Base-by-base conservation (phyloP, 2,888 invertebrate genomes). In the Drosophila lutescens region DNA sequence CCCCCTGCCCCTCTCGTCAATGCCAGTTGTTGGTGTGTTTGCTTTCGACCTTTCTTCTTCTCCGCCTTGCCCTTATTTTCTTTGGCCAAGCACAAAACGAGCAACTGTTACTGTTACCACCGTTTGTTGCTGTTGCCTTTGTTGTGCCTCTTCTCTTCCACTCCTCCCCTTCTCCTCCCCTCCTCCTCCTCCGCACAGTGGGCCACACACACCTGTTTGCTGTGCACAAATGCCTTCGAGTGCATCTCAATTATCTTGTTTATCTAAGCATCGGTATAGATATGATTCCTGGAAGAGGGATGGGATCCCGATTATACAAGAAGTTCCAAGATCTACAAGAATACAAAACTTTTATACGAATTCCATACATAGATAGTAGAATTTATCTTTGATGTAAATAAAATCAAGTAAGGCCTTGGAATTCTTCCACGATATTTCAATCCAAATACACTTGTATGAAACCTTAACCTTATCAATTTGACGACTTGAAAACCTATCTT, bases 31-130 rank as follows among this genome's bases (percentile, higher is more conserved):
- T 53, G 38, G 15, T 72, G 51, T 63, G 49, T 74, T 79, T 84
- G 84, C 86, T 83, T 84, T 83, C 83, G 85, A 84, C 83, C 86
- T 83, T 83, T 83, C 83, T 70, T 66, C 50, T 55, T 51, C 55
- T 69, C 72, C 56, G 75, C 68, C 81, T 71, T 83, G 83, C 86
- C 85, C 83, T 86, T 83, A 86, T 86, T 83, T 72, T 79, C 77
- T 78, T 53, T 70, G 62, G 75, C 70, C 73, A 72, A 74, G 55
- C 58, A 77, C 76, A 72, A 79, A 79, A 73, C 76, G 67, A 71
- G 61, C 72, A 53, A 65, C 57, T 78, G 80, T 81, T 81, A 81
- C 80, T 77, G 80, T 80, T 76, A 81, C 66, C 65, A 65, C 68
- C 61, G 55, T 49, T 50, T 66, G 68, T 13, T 55, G 56, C 10